Percentiles rank a stretch among this genome's conserved stretches.
Conservation (phyloP, 2,888 invertebrate species). For the Ormyrus thymus region DNA sequence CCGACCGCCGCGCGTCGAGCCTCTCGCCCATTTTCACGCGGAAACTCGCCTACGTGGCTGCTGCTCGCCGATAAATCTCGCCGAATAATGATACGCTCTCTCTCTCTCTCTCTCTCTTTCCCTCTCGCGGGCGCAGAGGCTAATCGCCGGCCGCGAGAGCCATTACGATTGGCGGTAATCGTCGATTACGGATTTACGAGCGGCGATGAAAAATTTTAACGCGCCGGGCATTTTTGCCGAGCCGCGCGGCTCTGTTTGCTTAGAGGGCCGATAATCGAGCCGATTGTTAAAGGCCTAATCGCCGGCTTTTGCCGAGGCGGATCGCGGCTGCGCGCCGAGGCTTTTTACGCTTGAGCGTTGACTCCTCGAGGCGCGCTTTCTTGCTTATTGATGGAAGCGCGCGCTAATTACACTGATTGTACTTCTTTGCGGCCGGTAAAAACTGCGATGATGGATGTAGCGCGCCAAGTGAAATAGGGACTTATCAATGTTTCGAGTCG, state of each 20-base stretch:
- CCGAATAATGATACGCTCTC: conserved; percentile 43
- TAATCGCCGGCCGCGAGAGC: conserved; percentile 26
- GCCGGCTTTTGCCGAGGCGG: neutral
- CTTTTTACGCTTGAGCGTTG: too few relatives aligned
- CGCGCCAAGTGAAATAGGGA: too few relatives aligned
- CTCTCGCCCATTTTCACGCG: conserved; percentile 2
- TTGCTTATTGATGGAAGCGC: too few relatives aligned
- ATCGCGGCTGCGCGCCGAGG: too few relatives aligned
- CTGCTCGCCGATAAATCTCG: conserved; percentile 35
- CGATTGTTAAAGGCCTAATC: conserved; percentile 5
- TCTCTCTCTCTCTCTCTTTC: neutral
- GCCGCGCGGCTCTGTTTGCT: conserved; percentile 25
- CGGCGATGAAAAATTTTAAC: conserved; percentile 46
- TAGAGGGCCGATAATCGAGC: conserved; percentile 31
- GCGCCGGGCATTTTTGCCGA: neutral
- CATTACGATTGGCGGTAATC: conserved; percentile 42
- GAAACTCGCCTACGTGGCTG: conserved; percentile 34
- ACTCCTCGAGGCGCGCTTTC: too few relatives aligned
- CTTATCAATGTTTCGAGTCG: too few relatives aligned
- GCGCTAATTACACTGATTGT: too few relatives aligned
- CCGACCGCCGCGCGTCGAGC: neutral
- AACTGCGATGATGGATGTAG: too few relatives aligned
- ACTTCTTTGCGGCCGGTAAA: too few relatives aligned
- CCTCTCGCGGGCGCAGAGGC: neutral
- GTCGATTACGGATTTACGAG: conserved; percentile 53